Evolutionary conservation across 1,140 invertebrate species (phyloP).

Genomic region (Pogonognathellus flavescens): DNA sequence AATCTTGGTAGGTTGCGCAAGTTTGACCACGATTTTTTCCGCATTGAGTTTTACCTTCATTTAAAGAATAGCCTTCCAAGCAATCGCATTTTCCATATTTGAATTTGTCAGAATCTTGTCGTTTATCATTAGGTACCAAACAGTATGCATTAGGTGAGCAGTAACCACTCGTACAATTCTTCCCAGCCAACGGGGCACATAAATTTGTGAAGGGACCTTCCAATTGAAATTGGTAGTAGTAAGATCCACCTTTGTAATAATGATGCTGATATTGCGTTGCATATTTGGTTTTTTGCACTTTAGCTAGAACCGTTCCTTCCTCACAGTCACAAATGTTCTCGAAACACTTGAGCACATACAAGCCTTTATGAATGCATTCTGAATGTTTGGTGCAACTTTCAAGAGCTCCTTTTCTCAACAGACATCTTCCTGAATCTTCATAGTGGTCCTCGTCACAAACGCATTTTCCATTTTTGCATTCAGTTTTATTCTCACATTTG

Average conservation of each 20-base stretch:
- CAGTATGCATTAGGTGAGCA: neutral
- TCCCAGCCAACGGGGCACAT: neutral
- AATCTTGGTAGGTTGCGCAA: neutral
- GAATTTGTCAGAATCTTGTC: no score
- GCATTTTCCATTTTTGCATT: neutral
- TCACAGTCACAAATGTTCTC: neutral
- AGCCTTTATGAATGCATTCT: neutral
- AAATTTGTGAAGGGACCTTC: neutral
- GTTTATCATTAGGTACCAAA: neutral
- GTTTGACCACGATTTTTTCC: neutral
- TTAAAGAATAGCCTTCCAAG: neutral
- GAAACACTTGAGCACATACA: neutral
- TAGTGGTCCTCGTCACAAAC: neutral
- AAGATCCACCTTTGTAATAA: neutral
- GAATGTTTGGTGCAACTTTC: neutral
- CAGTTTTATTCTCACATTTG: neutral
- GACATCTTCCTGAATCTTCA: neutral
- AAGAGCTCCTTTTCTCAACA: neutral
- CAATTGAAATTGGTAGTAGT: neutral
- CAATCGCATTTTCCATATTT: neutral
- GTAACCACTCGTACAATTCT: neutral
- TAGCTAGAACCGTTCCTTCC: neutral
- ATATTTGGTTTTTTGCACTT: neutral
- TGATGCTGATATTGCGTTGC: neutral
- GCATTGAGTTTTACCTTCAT: neutral